phyloP scores from a whole-genome alignment of 2,888 invertebrate species.

The Trachelus troglodyta region DNA sequence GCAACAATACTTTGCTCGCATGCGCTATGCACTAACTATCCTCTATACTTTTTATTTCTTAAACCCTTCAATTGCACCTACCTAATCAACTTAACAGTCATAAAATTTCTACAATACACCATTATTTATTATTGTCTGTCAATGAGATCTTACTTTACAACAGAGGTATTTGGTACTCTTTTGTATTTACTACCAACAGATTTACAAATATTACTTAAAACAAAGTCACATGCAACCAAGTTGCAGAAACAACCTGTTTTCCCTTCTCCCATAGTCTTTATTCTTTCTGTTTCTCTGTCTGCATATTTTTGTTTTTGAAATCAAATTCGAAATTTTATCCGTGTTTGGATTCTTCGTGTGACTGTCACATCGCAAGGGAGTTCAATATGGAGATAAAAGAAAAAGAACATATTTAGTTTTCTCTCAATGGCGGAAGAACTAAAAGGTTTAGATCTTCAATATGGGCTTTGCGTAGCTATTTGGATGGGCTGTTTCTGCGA shows the following conservation, averaged over 20 bases:
- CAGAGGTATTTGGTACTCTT: not conserved
- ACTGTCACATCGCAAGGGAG: not conserved
- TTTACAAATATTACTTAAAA: slow-evolving; percentile 23
- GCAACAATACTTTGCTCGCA: slow-evolving; percentile 55
- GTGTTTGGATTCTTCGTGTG: not conserved
- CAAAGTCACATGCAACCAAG: slow-evolving; percentile 27
- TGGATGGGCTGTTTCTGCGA: slow-evolving; percentile 43
- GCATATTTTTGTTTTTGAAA: not conserved
- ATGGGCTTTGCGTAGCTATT: not conserved
- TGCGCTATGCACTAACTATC: slow-evolving; percentile 60
- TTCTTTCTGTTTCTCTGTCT: not conserved
- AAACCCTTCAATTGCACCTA: not conserved
- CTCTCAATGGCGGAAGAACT: not conserved
- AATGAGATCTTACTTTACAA: not conserved
- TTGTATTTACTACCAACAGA: slow-evolving; percentile 3
- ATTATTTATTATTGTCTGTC: not conserved
- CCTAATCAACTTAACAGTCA: not conserved
- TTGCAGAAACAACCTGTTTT: slow-evolving; percentile 39
- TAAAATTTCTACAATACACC: not conserved
- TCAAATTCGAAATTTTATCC: not conserved
- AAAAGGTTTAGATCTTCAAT: not conserved
- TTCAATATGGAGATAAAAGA: not conserved
- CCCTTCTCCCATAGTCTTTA: not conserved
- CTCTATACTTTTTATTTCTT: slow-evolving; percentile 35
- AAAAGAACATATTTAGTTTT: not conserved